Base-by-base conservation (phyloP, 2,888 invertebrate genomes). In the Leptinotarsa peninsularis region DNA sequence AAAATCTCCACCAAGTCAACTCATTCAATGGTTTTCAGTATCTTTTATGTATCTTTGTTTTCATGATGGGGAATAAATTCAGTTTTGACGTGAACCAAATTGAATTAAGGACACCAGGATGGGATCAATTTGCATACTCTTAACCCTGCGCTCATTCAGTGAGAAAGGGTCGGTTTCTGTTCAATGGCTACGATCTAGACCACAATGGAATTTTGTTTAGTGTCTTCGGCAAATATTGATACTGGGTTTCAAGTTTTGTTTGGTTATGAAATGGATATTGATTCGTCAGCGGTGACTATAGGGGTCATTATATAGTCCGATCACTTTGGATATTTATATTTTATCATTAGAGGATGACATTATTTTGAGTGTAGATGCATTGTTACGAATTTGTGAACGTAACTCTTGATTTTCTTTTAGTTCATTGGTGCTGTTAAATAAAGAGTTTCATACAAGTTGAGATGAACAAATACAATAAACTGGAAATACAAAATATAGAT, bases 231-330 rank as follows among this genome's bases (percentile, higher is more conserved):
- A 63, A 63, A 63, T 63, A 63, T 63, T 63, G 27, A 63, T 63
- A 63, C 2, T 63, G 63, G 63, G 63, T 63, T 63, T 63, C 63
- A 33, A 63, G 63, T 63, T 63, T 63, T n/a, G 63, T 63, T 63
- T 63, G 63, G 63, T 33, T 63, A 63, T 27, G 63, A 63, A 63
- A 63, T 63, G 23, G 63, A 27, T 63, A 63, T 63, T n/a, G 63
- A 63, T 63, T 33, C 17, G 27, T 63, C 33, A 33, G 27, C 7
- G 63, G 63, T 63, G 63, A 63, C 27, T 33, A 17, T 33, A 17
- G 7, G n/a, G 63, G 63, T 27, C 27, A 27, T 33, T 63, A 63
- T n/a, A 27, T 17, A 33, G 33, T 33, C 33, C 33, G 33, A 33
- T 33, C 33, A 33, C 33, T 33, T 33, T 33, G 33, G 33, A 33